Percentiles rank a stretch among this genome's conserved stretches.
Conservation (phyloP, 2,797 vertebrate species). For the Oceanodroma leucorhoa region DNA sequence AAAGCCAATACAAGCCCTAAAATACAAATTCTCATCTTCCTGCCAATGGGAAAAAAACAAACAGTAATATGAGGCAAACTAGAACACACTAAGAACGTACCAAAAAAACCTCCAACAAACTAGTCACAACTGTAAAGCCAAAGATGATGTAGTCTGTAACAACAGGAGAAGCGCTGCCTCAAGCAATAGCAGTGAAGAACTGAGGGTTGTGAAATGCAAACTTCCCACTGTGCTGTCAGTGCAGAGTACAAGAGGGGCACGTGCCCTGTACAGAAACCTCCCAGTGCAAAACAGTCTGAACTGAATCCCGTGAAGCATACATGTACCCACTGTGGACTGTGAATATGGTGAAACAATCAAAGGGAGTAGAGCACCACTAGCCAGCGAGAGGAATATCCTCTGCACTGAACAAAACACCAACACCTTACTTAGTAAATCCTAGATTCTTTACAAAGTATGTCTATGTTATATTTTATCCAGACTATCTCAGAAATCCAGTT, state of each 20-base stretch:
- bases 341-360: background rate
- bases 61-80: background rate
- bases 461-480: background rate
- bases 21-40: background rate
- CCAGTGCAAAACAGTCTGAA: background rate
- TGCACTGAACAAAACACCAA: background rate
- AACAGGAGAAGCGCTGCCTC: background rate
- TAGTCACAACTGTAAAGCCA: background rate
- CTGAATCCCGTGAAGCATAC: background rate
- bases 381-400: background rate
- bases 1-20: background rate
- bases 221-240: background rate
- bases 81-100: background rate
- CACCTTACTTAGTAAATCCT: background rate
- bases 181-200: background rate
- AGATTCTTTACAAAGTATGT: background rate
- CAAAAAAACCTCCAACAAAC: background rate
- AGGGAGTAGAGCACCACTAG: background rate
- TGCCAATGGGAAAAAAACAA: background rate
- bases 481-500: background rate
- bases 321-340: rapidly evolving
- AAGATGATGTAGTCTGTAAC: background rate
- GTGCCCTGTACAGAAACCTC: background rate
- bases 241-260: rapidly evolving
- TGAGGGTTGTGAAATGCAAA: background rate